Base-by-base conservation (phyloP, 37 sponge, comb jelly and placozoan species). In the Halichondria panicea region DNA sequence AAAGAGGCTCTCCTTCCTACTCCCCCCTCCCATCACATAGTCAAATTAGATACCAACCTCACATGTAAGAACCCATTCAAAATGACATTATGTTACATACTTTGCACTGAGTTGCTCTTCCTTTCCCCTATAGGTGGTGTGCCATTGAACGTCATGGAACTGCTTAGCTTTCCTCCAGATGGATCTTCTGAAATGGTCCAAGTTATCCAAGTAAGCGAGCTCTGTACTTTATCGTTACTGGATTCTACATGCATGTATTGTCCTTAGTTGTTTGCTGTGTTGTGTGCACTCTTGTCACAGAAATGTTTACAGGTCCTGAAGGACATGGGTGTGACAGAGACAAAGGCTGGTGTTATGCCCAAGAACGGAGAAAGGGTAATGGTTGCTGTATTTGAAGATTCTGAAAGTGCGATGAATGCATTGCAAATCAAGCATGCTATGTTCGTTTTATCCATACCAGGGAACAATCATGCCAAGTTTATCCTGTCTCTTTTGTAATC, bases 1-100 rank as follows among this genome's bases (percentile, higher is more conserved):
- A 86, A 61, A 60, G 92, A 91, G 54, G 74, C 79, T 4, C 74
- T 91, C 38, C 79, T 91, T 4, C 92, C 92, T 4, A 91, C 92
- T 4, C 91, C 91, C 31, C 78, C 89, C 4, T 56, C 72, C 6
- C 77, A 48, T 19, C 74, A 79, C 43, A 79, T 79, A 68, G 72
- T 86, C 37, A 86, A 86, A 54, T 54, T 86, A 32, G 86, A 86
- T 43, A 86, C 80, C 32, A 79, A 30, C 35, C 64, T 86, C 19
- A 86, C 86, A 52, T 72, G 86, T 86, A 25, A 79, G 74, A n/a
- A n/a, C n/a, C n/a, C n/a, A n/a, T n/a, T n/a, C n/a, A n/a, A n/a
- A n/a, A n/a, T n/a, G n/a, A n/a, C n/a, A n/a, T n/a, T n/a, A n/a
- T n/a, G n/a, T n/a, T n/a, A n/a, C n/a, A n/a, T n/a, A n/a, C n/a